Percentiles rank a stretch among this genome's conserved stretches.
phyloP scores from a whole-genome alignment of 2,113 vertebrate species.

The Synodontis membranacea region DNA sequence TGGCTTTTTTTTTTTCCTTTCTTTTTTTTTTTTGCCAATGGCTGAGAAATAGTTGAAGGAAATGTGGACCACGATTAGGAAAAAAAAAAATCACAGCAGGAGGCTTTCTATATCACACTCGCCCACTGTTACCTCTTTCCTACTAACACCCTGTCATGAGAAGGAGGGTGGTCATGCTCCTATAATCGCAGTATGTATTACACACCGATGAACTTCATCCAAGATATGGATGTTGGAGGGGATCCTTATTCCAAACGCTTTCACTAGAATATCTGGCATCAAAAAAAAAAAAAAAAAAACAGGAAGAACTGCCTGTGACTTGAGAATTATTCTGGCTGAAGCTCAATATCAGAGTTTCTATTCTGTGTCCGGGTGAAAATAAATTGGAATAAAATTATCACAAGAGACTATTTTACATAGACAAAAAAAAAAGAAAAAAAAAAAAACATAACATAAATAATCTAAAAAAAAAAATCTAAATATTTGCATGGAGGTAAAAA shows the following conservation, averaged over 20 bases:
- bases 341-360: neutral
- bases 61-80: constrained; percentile 32
- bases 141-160: constrained; percentile 38
- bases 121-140: constrained; percentile 43
- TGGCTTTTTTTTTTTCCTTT: constrained; percentile 14
- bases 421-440: neutral
- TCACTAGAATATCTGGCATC: neutral
- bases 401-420: neutral
- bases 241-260: neutral
- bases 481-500: neutral
- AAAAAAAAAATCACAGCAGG: constrained; percentile 9
- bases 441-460: too few relatives aligned
- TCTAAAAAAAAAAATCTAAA: too few relatives aligned
- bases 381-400: neutral
- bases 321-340: neutral
- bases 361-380: neutral
- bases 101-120: constrained; percentile 37
- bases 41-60: neutral
- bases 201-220: neutral
- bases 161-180: constrained; percentile 30
- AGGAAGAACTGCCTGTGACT: neutral
- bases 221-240: constrained; percentile 9
- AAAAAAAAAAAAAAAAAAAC: neutral
- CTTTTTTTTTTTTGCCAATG: neutral
- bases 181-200: constrained; percentile 11